phyloP scores from a whole-genome alignment of 2,797 vertebrate genomes.

The Zenarchopterus dispar region DNA sequence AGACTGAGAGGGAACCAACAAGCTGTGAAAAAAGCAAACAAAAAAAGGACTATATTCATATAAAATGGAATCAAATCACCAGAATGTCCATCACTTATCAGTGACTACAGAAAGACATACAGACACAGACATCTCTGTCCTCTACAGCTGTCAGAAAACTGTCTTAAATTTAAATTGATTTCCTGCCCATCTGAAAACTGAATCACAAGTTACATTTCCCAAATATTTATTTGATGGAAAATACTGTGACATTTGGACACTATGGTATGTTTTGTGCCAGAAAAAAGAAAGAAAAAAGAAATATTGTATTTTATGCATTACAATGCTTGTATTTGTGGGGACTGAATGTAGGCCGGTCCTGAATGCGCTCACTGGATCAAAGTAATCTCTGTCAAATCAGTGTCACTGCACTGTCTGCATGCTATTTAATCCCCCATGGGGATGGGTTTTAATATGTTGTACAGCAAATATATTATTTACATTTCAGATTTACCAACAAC shows the following conservation, averaged over 20 bases:
- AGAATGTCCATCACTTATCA: neutral
- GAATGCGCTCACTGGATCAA: conserved; percentile 54
- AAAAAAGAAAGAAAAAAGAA: neutral
- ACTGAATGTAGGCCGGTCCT: conserved; percentile 24
- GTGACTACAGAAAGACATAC: too few relatives aligned
- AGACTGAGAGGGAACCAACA: neutral
- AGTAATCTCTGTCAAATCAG: conserved; percentile 70
- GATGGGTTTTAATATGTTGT: conserved; percentile 44
- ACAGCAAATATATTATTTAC: conserved; percentile 26
- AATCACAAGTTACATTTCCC: neutral
- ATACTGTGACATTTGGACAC: neutral
- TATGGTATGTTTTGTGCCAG: neutral
- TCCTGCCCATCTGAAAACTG: too few relatives aligned
- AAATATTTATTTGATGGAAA: neutral
- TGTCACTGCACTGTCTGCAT: conserved; percentile 51
- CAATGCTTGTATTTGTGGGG: conserved; percentile 13
- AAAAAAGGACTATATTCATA: neutral
- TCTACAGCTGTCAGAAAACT: too few relatives aligned
- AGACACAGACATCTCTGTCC: too few relatives aligned
- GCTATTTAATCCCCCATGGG: conserved; percentile 57
- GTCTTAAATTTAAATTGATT: too few relatives aligned
- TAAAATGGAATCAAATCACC: neutral
- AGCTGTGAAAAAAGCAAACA: neutral
- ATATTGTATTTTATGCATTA: conserved; percentile 16
- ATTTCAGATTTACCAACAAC: conserved; percentile 22